Evolutionary conservation across 2,797 vertebrate genomes (phyloP).

Genomic region (Betta splendens): DNA sequence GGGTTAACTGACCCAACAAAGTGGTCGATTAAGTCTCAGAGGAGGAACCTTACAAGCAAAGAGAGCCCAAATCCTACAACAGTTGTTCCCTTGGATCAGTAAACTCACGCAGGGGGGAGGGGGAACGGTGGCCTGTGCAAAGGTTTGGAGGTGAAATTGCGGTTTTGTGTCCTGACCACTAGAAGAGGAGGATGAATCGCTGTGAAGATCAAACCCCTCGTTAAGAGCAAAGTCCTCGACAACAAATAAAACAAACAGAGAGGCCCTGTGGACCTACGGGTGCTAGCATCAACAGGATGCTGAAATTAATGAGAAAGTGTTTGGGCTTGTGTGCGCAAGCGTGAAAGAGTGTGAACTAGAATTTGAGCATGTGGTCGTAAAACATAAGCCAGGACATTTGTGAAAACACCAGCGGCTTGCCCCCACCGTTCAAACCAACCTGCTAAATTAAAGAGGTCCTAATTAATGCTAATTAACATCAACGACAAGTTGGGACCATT

Average conservation of each 20-base stretch:
- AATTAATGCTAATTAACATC: slow-evolving; percentile 87
- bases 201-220: slow-evolving; percentile 74
- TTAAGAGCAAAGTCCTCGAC: slow-evolving; percentile 75
- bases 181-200: slow-evolving; percentile 63
- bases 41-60: slow-evolving; percentile 50
- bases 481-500: slow-evolving; percentile 81
- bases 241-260: slow-evolving; percentile 71
- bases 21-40: slow-evolving; percentile 63
- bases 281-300: slow-evolving; percentile 25
- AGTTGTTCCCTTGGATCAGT: slow-evolving; percentile 58
- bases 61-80: slow-evolving; percentile 57
- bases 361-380: slow-evolving; percentile 30
- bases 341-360: slow-evolving; percentile 42
- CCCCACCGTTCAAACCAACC: slow-evolving; percentile 9
- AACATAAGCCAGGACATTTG: slow-evolving; percentile 34
- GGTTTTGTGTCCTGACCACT: slow-evolving; percentile 57
- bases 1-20: slow-evolving; percentile 71
- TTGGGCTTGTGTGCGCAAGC: slow-evolving; percentile 25
- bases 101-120: slow-evolving; percentile 46
- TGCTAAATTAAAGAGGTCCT: slow-evolving; percentile 69
- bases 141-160: slow-evolving; percentile 36
- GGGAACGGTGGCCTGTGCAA: slow-evolving; percentile 28
- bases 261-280: slow-evolving; percentile 54
- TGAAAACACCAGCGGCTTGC: slow-evolving; percentile 23
- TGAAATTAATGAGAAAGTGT: slow-evolving; percentile 40